These are phyloP conservation scores for Thyatira batis DNA, from an alignment of 2,888 invertebrate species.

Conservation along the genomic window DNA sequence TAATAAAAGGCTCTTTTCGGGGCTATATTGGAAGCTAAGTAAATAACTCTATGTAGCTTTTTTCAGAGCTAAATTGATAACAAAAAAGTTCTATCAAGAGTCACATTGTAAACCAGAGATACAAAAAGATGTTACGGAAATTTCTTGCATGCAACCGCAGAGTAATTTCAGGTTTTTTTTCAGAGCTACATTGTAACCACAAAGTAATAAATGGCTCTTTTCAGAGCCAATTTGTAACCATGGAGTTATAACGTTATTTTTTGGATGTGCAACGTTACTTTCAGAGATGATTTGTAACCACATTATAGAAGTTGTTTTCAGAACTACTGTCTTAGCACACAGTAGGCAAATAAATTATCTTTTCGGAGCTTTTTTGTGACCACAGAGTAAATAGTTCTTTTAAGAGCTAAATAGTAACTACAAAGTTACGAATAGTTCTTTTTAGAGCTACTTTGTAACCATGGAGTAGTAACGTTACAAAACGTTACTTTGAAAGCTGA, in stretches of 20 bases:
- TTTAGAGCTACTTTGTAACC: conserved; percentile 9
- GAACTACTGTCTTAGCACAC: conserved; percentile 6
- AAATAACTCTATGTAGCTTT: conserved; percentile 9
- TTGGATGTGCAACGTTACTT: too few relatives aligned
- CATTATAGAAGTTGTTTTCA: too few relatives aligned
- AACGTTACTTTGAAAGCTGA: too few relatives aligned
- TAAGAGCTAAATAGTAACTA: conserved; percentile 12
- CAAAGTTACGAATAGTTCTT: conserved; percentile 4
- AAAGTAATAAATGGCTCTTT: not conserved
- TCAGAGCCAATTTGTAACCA: conserved; percentile 10
- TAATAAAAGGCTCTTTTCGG: conserved; percentile 11
- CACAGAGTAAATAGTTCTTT: conserved; percentile 8
- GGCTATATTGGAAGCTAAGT: conserved; percentile 5
- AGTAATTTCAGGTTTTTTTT: too few relatives aligned
- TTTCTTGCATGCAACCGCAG: too few relatives aligned
- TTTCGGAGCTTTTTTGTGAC: conserved; percentile 5
- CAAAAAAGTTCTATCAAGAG: too few relatives aligned
- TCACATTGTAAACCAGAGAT: too few relatives aligned
- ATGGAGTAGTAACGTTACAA: conserved; percentile 9
- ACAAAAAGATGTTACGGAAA: too few relatives aligned
- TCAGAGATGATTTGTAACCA: conserved; percentile 5
- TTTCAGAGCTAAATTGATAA: too few relatives aligned
- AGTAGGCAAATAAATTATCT: not conserved
- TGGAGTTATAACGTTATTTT: too few relatives aligned
- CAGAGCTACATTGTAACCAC: conserved; percentile 4